Base-by-base conservation (phyloP, 2,113 vertebrate species). In the Cranoglanis bouderius region DNA sequence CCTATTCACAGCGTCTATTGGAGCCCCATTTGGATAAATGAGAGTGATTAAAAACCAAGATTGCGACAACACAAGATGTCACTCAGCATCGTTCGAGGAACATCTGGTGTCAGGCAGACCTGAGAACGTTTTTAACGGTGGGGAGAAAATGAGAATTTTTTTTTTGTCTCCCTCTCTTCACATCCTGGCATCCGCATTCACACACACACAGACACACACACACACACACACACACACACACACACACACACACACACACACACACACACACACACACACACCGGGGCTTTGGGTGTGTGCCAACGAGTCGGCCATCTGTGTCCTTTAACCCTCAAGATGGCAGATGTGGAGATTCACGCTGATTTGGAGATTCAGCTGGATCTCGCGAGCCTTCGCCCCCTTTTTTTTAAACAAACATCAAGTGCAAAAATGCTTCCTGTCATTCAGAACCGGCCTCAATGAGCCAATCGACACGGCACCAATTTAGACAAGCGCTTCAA, bases 311-410 rank as follows among this genome's bases (percentile, higher is more conserved):
- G 89, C 90, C 92, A 92, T 89, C 92, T 92, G 92, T 84, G 89
- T 89, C 92, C 91, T 91, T 91, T 91, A 92, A 87, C 91, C 90
- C 90, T 85, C 77, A 90, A 92, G 88, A 90, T 90, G 91, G 90
- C 92, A 93, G 90, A 93, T 92, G 91, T 90, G 89, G 88, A 88
- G 88, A 84, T 86, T 86, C 85, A 88, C 80, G 57, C 85, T 90
- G 87, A 89, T 92, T 91, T 90, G 87, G 88, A 91, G 85, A 90
- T 90, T 91, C 89, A 91, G 87, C 90, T 88, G 88, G 77, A 75
- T 85, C 81, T 75, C 88, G 72, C 86, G 63, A 75, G 63, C 63
- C 78, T 80, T 82, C 38, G 26, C 91, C 80, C 75, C 75, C 26
- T 55, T 51, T 40, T 78, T 81, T 82, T 82, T 72, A 63, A 55